Conservation (phyloP, 2,888 invertebrate species). For the Drosophila maculinotata region DNA sequence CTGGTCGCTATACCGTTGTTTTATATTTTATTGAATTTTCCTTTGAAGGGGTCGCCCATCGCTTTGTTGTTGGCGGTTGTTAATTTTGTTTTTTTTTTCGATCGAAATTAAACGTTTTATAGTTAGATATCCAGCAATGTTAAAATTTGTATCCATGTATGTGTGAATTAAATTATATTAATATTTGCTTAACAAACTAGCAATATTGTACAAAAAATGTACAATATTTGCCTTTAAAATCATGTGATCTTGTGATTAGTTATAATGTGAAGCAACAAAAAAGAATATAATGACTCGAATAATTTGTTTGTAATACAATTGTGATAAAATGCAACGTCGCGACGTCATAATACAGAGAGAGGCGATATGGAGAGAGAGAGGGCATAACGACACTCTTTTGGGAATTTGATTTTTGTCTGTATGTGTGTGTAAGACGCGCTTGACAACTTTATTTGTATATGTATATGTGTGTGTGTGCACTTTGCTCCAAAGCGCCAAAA, state of each 20-base stretch:
- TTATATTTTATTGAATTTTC: conserved; percentile 79
- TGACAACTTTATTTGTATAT: conserved; percentile 47
- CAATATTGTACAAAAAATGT: conserved; percentile 28
- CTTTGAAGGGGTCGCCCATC: conserved; percentile 29
- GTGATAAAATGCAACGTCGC: conserved; percentile 40
- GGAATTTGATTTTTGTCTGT: conserved; percentile 23
- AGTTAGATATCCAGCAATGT: conserved; percentile 7
- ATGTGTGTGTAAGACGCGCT: conserved; percentile 53
- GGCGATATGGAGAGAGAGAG: conserved; percentile 4
- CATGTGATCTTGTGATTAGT: conserved; percentile 53
- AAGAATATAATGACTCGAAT: conserved; percentile 10
- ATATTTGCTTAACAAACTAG: conserved; percentile 40
- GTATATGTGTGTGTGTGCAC: conserved; percentile 45
- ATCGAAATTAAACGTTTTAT: conserved; percentile 12
- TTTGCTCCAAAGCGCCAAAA: conserved; percentile 67
- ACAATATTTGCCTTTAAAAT: conserved; percentile 9
- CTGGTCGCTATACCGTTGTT: conserved; percentile 54
- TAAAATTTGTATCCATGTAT: not conserved
- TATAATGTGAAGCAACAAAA: conserved; percentile 17
- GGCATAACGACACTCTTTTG: conserved; percentile 17
- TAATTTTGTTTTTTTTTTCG: conserved; percentile 14
- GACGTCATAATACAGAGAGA: conserved; percentile 29
- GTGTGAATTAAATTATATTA: not conserved
- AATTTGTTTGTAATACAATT: conserved; percentile 23
- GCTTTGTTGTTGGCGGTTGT: not conserved